phyloP scores from a whole-genome alignment of 2,113 vertebrate genomes.

The Phycodurus eques region DNA sequence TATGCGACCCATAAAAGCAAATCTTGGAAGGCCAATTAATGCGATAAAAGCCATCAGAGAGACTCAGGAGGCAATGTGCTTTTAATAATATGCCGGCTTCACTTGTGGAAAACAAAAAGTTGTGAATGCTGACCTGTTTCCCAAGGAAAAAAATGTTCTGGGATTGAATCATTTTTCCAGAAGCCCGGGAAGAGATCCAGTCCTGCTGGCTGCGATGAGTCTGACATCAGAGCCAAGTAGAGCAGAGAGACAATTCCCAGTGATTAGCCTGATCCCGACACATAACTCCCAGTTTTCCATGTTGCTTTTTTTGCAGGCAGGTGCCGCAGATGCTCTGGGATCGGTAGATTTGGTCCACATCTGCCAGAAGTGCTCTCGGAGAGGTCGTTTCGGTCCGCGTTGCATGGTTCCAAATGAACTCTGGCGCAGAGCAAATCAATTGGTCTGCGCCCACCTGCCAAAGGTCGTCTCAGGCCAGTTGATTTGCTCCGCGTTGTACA shows the following conservation, averaged over 20 bases:
- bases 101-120: slow-evolving; percentile 21
- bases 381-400: neutral
- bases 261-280: slow-evolving; percentile 48
- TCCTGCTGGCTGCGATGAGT: slow-evolving; percentile 61
- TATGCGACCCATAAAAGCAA: slow-evolving; percentile 24
- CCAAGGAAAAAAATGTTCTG: slow-evolving; percentile 19
- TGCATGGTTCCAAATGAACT: neutral
- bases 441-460: neutral
- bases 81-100: slow-evolving; percentile 39
- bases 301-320: slow-evolving; percentile 33
- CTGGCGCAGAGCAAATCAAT: neutral
- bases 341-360: neutral
- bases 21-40: slow-evolving; percentile 45
- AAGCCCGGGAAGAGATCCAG: slow-evolving; percentile 52
- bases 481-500: neutral
- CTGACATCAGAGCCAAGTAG: slow-evolving; percentile 68
- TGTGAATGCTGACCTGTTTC: slow-evolving; percentile 23
- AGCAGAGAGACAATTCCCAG: slow-evolving; percentile 63
- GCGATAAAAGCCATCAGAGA: slow-evolving; percentile 27
- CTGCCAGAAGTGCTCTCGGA: neutral
- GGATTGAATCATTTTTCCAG: slow-evolving; percentile 51
- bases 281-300: slow-evolving; percentile 53
- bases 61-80: slow-evolving; percentile 43
- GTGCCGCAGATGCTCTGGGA: neutral
- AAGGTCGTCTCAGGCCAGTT: too few relatives aligned